Evolutionary conservation across 1,140 invertebrate species (phyloP).

Genomic region (Drosophila dunni): DNA sequence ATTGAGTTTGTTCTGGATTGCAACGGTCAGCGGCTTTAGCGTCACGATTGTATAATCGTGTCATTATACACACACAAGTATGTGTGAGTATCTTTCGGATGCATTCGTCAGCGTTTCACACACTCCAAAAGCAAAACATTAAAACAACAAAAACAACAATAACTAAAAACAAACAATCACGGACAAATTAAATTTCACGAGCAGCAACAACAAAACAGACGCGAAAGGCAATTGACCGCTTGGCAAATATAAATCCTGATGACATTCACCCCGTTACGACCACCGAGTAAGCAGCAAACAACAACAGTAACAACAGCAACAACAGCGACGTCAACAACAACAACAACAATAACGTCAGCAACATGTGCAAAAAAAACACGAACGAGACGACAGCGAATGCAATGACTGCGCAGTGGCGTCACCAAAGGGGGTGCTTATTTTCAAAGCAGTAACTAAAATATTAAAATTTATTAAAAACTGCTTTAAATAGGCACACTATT

Average conservation of each 20-base stretch:
- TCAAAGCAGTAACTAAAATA: not conserved
- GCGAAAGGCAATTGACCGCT: slow-evolving; percentile 77
- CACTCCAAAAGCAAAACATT: slow-evolving; percentile 31
- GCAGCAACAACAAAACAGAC: slow-evolving; percentile 31
- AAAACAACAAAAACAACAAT: slow-evolving; percentile 24
- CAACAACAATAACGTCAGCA: slow-evolving; percentile 10
- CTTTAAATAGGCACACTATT: too few species aligned
- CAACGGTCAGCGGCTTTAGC: slow-evolving; percentile 33
- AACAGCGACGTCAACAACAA: slow-evolving; percentile 31
- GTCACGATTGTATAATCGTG: slow-evolving; percentile 76
- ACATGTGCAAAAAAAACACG: slow-evolving; percentile 51
- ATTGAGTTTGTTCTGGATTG: slow-evolving; percentile 45
- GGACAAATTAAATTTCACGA: slow-evolving; percentile 63
- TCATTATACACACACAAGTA: slow-evolving; percentile 14
- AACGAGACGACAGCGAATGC: slow-evolving; percentile 30
- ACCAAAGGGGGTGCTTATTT: not conserved
- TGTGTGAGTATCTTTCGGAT: slow-evolving; percentile 41
- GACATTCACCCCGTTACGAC: slow-evolving; percentile 82
- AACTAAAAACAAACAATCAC: slow-evolving; percentile 42
- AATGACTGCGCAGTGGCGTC: slow-evolving; percentile 30
- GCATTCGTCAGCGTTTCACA: slow-evolving; percentile 74
- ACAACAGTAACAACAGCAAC: slow-evolving; percentile 26
- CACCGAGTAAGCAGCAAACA: slow-evolving; percentile 37
- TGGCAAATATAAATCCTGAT: slow-evolving; percentile 77
- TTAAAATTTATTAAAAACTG: not conserved